Base-by-base conservation (phyloP, 2,113 vertebrate genomes). In the Sinocyclocheilus grahami region DNA sequence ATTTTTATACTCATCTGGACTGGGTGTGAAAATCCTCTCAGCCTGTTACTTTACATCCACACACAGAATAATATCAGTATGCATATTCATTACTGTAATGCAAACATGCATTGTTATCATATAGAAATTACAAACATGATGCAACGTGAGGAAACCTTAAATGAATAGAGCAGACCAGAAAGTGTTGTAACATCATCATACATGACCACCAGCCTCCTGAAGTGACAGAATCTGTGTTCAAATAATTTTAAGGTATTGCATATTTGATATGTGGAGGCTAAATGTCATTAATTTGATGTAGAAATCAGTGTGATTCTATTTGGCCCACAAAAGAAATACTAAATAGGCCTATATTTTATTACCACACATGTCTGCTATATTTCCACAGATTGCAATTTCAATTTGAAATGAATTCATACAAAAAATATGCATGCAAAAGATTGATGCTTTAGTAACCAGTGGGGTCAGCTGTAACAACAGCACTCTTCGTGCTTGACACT, bases 131-230 rank as follows among this genome's bases (percentile, higher is more conserved):
- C 22, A 42, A 30, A 69, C 5, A 48, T 48, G 22, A 75, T 75
- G 39, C 37, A 27, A 18, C 60, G 3, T 20, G 39, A 65, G 39
- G 60, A 63, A 81, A 48, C 22, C 37, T 8, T 27, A 27, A 65
- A 30, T 48, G 79, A 81, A 65, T 30, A 10, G 22, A 14, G 42
- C 22, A 48, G 72, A 48, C 42, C 42, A 24, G 5, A 76, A n/a
- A 76, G 42, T 48, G 11, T 13, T 24, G 22, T 30, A 30, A 27
- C 63, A 67, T 24, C 63, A 24, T 46, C 11, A 46, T 46, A 37
- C 72, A 27, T 76, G 72, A 76, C 72, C 72, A 48, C 42, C 72
- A 76, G 42, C 1, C 72, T 76, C 42, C 22, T 27, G 39, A 76
- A 48, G 72, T 76, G 72, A 76, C 39, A 75, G 8, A 39, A 2